Base-by-base conservation (phyloP, 2,113 vertebrate genomes). In the Neomonachus schauinslandi region DNA sequence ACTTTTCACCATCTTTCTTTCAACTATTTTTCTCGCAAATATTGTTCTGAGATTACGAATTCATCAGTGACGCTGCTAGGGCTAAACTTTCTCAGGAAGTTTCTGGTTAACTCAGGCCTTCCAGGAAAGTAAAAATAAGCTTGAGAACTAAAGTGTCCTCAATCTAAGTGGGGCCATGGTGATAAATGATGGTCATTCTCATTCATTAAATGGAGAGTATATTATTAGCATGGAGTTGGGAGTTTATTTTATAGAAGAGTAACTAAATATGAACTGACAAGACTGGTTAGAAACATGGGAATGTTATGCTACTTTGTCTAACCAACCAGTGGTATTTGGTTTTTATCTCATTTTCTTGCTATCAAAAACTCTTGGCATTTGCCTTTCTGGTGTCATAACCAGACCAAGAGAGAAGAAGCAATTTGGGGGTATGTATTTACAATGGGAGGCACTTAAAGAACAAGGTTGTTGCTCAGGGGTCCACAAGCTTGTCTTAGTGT, bases 261-360 rank as follows among this genome's bases (percentile, higher is more conserved):
- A 81, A 63, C 5, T 94, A 92, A 65, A 46, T 65, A 67, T 76
- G 0, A 94, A 36, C 65, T 84, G 21, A 65, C 71, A 33, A 57
- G 59, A 69, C 1, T 39, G 9, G 19, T 57, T 49, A 33, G 31
- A 72, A 71, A 84, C 77, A 55, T 22, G 63, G 7, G 18, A 83
- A 63, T 28, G 5, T 39, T 21, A 33, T 51, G 7, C 7, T 63
- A 26, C 15, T 79, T 95, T 7, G 15, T 91, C 39, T 19, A 86
- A 42, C 6, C 51, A 95, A 53, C 26, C 77, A 89, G 15, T 55
- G n/a, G 21, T 83, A 46, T 76, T 83, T 89, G 19, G 2, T 86
- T 84, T 85, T 77, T 76, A 55, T 87, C 31, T 90, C 67, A 91
- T 82, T 93, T 87, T 94, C 19, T 19, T 96, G n/a, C 31, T 67